These are phyloP conservation scores for Threskiornis aethiopicus DNA, from an alignment of 2,797 vertebrate species.

Conservation along the genomic window DNA sequence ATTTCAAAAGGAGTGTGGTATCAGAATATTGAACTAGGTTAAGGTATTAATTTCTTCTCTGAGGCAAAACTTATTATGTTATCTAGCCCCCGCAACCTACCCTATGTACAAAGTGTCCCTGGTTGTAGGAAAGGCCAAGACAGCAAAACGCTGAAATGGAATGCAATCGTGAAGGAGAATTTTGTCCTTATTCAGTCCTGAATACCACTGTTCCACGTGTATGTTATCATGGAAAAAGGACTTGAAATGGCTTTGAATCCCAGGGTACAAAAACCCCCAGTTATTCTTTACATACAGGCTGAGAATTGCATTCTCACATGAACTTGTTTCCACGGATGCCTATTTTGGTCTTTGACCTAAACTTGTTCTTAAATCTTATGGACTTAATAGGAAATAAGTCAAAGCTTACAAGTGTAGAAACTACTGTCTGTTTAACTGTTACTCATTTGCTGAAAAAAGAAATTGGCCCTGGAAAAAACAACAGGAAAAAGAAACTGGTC, in stretches of 20 bases:
- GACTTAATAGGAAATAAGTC: neutral
- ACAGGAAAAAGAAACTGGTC: neutral
- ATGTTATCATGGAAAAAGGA: neutral
- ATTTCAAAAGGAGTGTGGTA: neutral
- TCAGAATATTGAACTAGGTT: neutral
- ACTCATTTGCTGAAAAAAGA: neutral
- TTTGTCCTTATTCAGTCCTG: neutral
- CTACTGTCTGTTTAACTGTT: neutral
- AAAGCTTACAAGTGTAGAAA: neutral
- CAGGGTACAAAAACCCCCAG: neutral
- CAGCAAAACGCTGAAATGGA: neutral
- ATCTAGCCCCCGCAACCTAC: neutral
- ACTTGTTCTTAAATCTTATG: neutral
- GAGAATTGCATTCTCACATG: neutral
- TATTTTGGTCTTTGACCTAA: neutral
- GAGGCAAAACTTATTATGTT: neutral
- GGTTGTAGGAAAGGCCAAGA: neutral
- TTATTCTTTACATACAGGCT: neutral
- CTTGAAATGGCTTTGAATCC: neutral
- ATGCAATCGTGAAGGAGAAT: neutral
- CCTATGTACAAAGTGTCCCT: neutral
- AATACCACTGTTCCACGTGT: neutral
- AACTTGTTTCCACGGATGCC: neutral
- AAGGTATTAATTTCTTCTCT: neutral
- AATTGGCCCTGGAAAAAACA: neutral